Evolutionary conservation across 2,797 vertebrate species (phyloP).

Genomic region (Sebastes hopkinsi): DNA sequence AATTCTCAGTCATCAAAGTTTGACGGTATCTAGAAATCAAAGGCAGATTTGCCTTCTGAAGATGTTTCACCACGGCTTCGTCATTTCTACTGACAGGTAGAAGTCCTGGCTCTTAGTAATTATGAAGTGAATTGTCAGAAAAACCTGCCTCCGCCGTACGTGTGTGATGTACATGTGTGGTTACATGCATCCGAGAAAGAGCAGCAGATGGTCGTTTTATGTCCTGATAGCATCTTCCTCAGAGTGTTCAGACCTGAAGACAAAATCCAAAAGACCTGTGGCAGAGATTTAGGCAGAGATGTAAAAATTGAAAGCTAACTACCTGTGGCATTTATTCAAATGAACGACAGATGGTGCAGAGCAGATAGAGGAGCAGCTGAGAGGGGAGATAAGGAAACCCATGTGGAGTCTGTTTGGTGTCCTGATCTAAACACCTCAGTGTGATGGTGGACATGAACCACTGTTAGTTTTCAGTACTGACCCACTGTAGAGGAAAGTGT

Average conservation of each 20-base stretch:
- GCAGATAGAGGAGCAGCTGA: constrained; percentile 50
- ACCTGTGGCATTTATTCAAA: constrained; percentile 67
- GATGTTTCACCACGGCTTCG: neutral
- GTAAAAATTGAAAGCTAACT: constrained; percentile 33
- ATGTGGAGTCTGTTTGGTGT: constrained; percentile 10
- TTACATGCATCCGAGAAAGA: neutral
- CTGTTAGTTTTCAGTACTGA: neutral
- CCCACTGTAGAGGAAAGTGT: neutral
- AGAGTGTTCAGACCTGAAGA: constrained; percentile 34
- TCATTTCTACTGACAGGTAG: neutral
- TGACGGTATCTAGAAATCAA: neutral
- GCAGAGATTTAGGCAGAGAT: constrained; percentile 41
- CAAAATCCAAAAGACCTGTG: constrained; percentile 47
- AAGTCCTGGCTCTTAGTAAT: neutral
- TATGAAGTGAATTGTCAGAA: neutral
- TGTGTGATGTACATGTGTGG: neutral
- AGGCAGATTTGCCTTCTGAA: neutral
- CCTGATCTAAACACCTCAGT: constrained; percentile 32
- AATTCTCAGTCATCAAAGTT: neutral
- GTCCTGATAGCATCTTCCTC: constrained; percentile 36
- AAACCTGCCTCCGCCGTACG: neutral
- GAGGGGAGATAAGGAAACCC: constrained; percentile 45
- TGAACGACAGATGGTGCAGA: constrained; percentile 48
- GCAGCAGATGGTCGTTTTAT: constrained; percentile 60
- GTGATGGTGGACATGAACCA: neutral